These are phyloP conservation scores for Argynnis bischoffii DNA, from an alignment of 2,888 invertebrate species.

Conservation along the genomic window DNA sequence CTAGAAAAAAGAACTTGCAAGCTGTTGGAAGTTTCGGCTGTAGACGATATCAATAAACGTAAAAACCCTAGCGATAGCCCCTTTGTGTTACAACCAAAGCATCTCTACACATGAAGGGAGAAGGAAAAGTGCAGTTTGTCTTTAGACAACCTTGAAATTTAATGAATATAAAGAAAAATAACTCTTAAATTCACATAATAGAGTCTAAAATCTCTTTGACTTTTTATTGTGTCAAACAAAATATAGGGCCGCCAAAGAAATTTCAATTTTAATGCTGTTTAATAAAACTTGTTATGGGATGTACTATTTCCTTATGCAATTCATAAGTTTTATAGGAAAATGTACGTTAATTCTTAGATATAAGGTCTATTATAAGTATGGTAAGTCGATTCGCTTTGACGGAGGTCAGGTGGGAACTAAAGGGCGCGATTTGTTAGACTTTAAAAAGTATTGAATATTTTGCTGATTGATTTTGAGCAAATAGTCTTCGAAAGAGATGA, in stretches of 20 bases:
- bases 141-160: conserved; percentile 45
- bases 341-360: neutral
- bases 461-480: conserved; percentile 18
- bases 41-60: conserved; percentile 3
- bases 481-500: neutral
- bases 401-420: conserved; percentile 39
- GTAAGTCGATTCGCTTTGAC: conserved; percentile 26
- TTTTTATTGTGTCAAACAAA: conserved; percentile 18
- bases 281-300: conserved; percentile 9
- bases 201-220: neutral
- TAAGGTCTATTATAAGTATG: conserved; percentile 8
- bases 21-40: conserved; percentile 9
- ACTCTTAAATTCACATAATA: conserved; percentile 11
- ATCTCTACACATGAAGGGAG: conserved; percentile 35
- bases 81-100: conserved; percentile 18
- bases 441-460: conserved; percentile 23
- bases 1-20: conserved; percentile 15
- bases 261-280: neutral
- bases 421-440: conserved; percentile 36
- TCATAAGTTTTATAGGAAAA: conserved; percentile 3
- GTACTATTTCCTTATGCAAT: conserved; percentile 3
- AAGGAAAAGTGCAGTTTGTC: conserved; percentile 44
- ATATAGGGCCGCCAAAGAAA: neutral
- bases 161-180: conserved; percentile 23
- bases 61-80: conserved; percentile 12